phyloP scores from a whole-genome alignment of 2,113 vertebrate species.

The Macroglossus sobrinus region DNA sequence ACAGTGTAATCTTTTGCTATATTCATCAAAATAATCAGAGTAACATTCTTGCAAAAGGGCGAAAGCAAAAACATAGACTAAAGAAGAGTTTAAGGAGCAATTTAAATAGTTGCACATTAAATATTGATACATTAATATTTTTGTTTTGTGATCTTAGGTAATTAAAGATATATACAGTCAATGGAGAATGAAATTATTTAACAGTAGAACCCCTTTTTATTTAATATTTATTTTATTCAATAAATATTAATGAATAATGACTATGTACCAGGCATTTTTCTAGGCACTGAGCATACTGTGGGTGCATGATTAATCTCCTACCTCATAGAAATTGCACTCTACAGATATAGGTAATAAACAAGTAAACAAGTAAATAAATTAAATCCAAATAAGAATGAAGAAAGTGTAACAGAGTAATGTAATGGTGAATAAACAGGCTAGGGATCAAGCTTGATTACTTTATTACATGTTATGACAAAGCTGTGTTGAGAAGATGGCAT shows the following conservation, averaged over 20 bases:
- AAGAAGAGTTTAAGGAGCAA: not conserved
- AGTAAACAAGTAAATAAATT: not conserved
- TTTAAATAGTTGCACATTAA: slow-evolving; percentile 6
- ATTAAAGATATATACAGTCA: not conserved
- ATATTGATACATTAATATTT: not conserved
- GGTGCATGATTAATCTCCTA: not conserved
- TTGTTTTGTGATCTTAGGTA: not conserved
- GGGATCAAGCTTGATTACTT: not conserved
- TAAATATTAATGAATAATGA: slow-evolving; percentile 10
- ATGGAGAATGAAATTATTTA: not conserved
- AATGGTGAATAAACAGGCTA: not conserved
- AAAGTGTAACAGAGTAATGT: not conserved
- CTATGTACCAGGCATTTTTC: not conserved
- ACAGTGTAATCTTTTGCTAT: not conserved
- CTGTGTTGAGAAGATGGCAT: not conserved
- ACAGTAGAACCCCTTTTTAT: not conserved
- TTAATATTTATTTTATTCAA: not conserved
- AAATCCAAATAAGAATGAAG: not conserved
- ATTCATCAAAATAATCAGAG: not conserved
- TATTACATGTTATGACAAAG: not conserved
- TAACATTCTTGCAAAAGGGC: not conserved
- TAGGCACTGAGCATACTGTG: not conserved
- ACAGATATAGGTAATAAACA: not conserved
- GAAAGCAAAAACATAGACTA: slow-evolving; percentile 2
- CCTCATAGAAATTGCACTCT: not conserved